phyloP scores from a whole-genome alignment of 2,113 vertebrate species.

The Cephalopterus ornatus region DNA sequence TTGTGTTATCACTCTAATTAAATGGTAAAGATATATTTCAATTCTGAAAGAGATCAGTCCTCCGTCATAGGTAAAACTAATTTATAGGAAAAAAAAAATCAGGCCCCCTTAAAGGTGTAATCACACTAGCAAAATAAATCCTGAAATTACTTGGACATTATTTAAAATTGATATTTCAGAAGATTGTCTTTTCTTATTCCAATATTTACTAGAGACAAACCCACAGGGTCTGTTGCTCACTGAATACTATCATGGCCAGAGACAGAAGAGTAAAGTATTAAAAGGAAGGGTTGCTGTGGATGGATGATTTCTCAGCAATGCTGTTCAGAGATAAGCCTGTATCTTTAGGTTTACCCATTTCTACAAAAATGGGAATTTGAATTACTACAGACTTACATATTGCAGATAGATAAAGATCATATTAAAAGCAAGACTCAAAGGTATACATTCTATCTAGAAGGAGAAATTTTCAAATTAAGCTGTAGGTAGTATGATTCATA shows the following conservation, averaged over 20 bases:
- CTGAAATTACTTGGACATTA: not conserved
- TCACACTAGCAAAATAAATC: not conserved
- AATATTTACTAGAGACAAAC: not conserved
- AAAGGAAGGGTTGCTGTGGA: not conserved
- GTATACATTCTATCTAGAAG: not conserved
- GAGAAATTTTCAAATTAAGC: not conserved
- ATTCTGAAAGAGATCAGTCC: not conserved
- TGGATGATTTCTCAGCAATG: not conserved
- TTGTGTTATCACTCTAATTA: not conserved
- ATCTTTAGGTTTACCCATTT: not conserved
- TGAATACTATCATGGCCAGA: not conserved
- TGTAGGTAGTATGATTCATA: not conserved
- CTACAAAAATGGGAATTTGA: not conserved
- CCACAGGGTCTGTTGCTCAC: not conserved
- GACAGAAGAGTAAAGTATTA: not conserved
- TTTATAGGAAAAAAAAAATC: not conserved
- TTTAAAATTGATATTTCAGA: not conserved
- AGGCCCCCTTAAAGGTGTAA: not conserved
- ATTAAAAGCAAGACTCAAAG: not conserved
- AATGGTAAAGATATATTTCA: not conserved
- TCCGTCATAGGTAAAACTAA: not conserved
- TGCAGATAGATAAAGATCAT: not conserved
- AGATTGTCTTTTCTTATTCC: not conserved
- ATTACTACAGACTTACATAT: not conserved
- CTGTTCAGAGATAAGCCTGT: not conserved